Evolutionary conservation across 1,140 invertebrate species (phyloP).

Genomic region (Argopecten irradians): DNA sequence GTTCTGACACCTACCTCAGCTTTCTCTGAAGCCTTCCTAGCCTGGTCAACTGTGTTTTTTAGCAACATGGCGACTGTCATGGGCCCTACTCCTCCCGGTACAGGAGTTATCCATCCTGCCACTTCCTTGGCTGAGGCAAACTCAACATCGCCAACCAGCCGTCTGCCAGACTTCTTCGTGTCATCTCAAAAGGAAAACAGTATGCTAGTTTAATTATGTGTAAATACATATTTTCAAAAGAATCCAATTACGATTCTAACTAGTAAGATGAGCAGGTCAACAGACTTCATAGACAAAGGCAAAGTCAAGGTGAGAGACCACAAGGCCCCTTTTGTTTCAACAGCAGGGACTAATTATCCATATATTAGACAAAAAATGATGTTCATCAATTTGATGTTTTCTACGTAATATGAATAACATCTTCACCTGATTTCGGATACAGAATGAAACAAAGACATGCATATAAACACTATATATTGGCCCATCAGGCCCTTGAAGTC

Average conservation of each 20-base stretch:
- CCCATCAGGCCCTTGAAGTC: no score
- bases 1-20: conserved; percentile 69
- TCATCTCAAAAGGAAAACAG: conserved; percentile 82
- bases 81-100: conserved; percentile 98
- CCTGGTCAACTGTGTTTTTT: conserved; percentile 94
- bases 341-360: no score
- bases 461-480: no score
- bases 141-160: conserved; percentile 96
- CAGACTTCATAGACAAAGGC: background rate
- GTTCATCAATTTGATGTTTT: no score
- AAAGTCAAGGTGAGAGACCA: no score
- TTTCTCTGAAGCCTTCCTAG: conserved; percentile 79
- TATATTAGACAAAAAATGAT: no score
- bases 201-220: background rate
- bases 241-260: background rate
- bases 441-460: no score
- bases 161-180: conserved; percentile 88
- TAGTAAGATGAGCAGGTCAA: background rate
- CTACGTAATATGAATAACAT: no score
- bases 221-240: background rate
- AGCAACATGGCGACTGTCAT: conserved; percentile 99
- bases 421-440: no score
- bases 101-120: conserved; percentile 95
- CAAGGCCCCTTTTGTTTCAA: no score
- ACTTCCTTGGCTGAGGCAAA: conserved; percentile 87